Percentiles rank a stretch among this genome's conserved stretches.
phyloP scores from a whole-genome alignment of 2,113 vertebrate genomes.

The Peromyscus polionotus region DNA sequence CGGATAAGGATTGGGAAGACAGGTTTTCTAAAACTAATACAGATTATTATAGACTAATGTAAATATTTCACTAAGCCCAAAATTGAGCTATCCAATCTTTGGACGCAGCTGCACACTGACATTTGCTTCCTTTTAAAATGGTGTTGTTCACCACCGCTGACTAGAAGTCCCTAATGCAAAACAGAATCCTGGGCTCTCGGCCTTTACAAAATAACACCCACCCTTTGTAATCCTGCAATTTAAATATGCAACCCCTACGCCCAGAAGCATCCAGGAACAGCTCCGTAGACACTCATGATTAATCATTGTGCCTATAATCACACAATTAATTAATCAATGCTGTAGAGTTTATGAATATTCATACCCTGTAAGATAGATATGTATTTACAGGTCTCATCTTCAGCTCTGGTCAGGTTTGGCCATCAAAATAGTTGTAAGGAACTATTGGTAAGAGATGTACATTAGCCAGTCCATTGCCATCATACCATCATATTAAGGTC shows the following conservation, averaged over 20 bases:
- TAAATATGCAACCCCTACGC: accelerated
- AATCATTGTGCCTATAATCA: background rate
- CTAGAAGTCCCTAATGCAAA: background rate
- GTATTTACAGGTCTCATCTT: background rate
- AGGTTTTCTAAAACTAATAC: background rate
- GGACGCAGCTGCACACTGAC: background rate
- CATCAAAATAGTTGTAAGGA: background rate
- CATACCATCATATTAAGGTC: background rate
- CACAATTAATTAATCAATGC: background rate
- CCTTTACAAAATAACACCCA: background rate
- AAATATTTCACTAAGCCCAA: background rate
- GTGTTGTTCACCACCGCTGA: background rate
- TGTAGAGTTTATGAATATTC: background rate
- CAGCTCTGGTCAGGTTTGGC: background rate
- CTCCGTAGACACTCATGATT: background rate
- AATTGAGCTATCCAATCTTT: background rate
- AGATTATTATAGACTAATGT: background rate
- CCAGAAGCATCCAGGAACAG: background rate
- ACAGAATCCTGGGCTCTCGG: background rate
- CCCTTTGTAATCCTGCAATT: background rate
- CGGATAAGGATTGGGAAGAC: background rate
- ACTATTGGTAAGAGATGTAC: background rate
- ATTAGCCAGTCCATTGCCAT: accelerated
- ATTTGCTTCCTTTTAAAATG: slow-evolving; percentile 3
- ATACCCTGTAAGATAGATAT: background rate